These are phyloP conservation scores for Bufo gargarizans DNA, from an alignment of 2,113 vertebrate species.

Conservation along the genomic window DNA sequence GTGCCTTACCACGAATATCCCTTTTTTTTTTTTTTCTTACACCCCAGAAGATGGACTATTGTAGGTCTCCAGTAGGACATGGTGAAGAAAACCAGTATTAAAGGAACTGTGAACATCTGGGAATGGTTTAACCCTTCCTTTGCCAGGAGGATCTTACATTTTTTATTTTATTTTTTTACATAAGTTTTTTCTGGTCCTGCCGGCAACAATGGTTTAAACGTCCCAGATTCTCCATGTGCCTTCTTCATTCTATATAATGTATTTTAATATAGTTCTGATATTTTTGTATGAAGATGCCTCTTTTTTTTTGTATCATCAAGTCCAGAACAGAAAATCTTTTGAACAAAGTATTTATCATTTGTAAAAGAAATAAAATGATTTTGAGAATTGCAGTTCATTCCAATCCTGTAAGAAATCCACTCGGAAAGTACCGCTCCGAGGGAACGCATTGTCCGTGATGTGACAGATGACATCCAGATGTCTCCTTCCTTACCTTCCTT, in stretches of 20 bases:
- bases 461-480: too few species aligned
- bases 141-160: neutral
- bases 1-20: constrained; percentile 44
- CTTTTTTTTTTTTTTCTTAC: neutral
- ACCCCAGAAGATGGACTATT: neutral
- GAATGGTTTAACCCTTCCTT: neutral
- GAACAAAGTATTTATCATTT: constrained; percentile 79
- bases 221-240: constrained; percentile 20
- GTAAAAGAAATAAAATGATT: constrained; percentile 76
- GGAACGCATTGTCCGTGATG: neutral
- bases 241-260: constrained; percentile 20
- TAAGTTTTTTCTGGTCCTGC: constrained; percentile 2
- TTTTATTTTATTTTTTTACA: neutral
- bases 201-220: neutral
- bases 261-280: constrained; percentile 50
- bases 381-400: constrained; percentile 59
- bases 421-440: neutral
- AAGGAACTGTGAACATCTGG: constrained; percentile 33
- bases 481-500: too few species aligned
- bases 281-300: constrained; percentile 44
- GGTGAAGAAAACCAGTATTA: constrained; percentile 43
- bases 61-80: constrained; percentile 18
- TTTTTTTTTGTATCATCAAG: constrained; percentile 21
- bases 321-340: constrained; percentile 62
- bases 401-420: neutral